Conservation (phyloP, 2,113 vertebrate species). For the Sturnus vulgaris region DNA sequence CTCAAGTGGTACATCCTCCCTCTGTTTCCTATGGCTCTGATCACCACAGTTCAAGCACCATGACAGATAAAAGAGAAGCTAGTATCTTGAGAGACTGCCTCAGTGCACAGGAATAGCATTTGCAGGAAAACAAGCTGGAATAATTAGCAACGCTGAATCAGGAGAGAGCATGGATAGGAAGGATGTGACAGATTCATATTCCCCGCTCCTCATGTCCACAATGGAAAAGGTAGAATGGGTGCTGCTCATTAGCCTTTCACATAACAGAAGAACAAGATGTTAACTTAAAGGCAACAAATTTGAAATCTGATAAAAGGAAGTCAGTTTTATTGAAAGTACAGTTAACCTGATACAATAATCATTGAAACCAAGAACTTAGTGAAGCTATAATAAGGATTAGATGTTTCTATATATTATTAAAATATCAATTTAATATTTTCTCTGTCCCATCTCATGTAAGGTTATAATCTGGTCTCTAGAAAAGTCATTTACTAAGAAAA, state of each 20-base stretch:
- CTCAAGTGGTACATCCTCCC: neutral
- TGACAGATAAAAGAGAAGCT: neutral
- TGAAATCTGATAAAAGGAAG: neutral
- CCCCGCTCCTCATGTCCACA: rapidly evolving
- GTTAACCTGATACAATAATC: neutral
- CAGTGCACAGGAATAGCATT: neutral
- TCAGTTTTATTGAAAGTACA: neutral
- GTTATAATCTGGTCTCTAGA: neutral
- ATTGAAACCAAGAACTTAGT: neutral
- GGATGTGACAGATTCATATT: neutral
- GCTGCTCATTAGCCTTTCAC: neutral
- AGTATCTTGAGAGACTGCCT: neutral
- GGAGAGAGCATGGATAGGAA: neutral
- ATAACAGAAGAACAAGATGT: neutral
- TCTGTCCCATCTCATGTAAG: neutral
- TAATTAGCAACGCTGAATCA: neutral
- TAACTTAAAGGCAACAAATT: neutral
- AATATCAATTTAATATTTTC: neutral
- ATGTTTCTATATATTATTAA: neutral
- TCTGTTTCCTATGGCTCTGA: neutral
- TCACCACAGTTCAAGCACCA: neutral
- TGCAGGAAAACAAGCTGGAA: neutral
- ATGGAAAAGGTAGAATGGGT: neutral
- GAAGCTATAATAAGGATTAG: neutral
- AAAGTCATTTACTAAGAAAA: neutral